Base-by-base conservation (phyloP, 2,113 vertebrate genomes). In the Pterocles orientalis region DNA sequence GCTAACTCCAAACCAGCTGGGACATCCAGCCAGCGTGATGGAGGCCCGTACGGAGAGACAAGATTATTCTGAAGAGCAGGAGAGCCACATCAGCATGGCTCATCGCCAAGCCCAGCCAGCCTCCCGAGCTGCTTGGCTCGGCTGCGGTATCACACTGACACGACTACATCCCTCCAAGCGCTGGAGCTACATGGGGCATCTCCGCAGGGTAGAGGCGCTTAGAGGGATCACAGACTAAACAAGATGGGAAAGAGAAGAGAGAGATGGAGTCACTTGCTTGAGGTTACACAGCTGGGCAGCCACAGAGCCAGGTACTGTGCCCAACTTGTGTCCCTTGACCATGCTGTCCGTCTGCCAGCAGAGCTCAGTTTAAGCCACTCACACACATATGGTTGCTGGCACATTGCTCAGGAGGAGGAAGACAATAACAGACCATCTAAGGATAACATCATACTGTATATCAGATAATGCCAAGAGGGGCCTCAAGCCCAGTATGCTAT, bases 341-440 rank as follows among this genome's bases (percentile, higher is more conserved):
- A 75, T 2, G 1, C 79, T 64, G 60, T 28, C 87, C 34, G 13
- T 29, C 66, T 64, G 66, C 82, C 80, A 76, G 81, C 9, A 8
- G n/a, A 66, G 78, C 71, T 62, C 14, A 34, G 15, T 11, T 78
- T 54, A 64, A 88, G 57, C 41, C 3, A 69, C 87, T 92, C 18
- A 29, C 73, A 82, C 81, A 79, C 62, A 77, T 36, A 56, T 62
- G 61, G 68, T 24, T 90, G 39, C 86, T 95, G 90, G 76, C 73
- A 78, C 3, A 3, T 68, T 89, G 56, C 64, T 82, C 12, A 6
- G 78, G 56, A 93, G 71, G 60, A 81, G 31, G 68, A 92, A 54
- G 57, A 92, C 86, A 92, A 48, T 43, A 90, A 89, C 83, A 96
- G 92, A 88, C 81, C 57, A 96, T 91, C 88, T 92, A 76, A 96